These are phyloP conservation scores for Cacoxenus indagator DNA, from an alignment of 2,888 invertebrate genomes.

Conservation along the genomic window DNA sequence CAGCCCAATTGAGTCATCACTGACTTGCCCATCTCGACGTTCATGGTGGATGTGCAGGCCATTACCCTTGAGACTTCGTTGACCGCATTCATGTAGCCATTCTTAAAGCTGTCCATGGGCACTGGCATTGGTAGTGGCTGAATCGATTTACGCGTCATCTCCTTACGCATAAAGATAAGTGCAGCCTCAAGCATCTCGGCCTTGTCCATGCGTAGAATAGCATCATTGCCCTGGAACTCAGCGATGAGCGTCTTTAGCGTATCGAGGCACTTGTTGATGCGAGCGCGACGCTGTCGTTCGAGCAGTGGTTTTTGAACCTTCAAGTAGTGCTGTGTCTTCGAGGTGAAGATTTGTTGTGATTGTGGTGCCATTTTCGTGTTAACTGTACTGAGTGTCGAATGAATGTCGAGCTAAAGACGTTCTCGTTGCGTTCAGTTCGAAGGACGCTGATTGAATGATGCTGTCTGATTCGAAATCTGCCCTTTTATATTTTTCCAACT, in stretches of 20 bases:
- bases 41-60: conserved; percentile 87
- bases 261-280: conserved; percentile 91
- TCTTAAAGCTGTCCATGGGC: conserved; percentile 81
- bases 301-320: conserved; percentile 95
- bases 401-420: too few species aligned
- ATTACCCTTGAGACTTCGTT: conserved; percentile 89
- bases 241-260: conserved; percentile 91
- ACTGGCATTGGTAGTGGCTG: conserved; percentile 74
- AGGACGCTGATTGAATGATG: conserved; percentile 59
- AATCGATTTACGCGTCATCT: conserved; percentile 41
- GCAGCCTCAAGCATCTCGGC: conserved; percentile 91
- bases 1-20: conserved; percentile 91
- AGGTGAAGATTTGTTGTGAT: conserved; percentile 70
- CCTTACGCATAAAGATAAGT: conserved; percentile 83
- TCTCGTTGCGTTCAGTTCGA: conserved; percentile 49
- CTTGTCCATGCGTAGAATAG: conserved; percentile 89
- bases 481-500: conserved; percentile 49
- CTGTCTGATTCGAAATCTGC: conserved; percentile 37
- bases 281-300: conserved; percentile 87
- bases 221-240: conserved; percentile 83
- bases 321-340: conserved; percentile 89
- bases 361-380: conserved; percentile 50
- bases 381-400: conserved; percentile 20
- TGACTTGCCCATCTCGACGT: conserved; percentile 86
- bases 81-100: conserved; percentile 90